Percentiles rank a stretch among this genome's conserved stretches.
These are phyloP conservation scores for Barypeithes pellucidus DNA, from an alignment of 2,888 invertebrate species.

Conservation along the genomic window DNA sequence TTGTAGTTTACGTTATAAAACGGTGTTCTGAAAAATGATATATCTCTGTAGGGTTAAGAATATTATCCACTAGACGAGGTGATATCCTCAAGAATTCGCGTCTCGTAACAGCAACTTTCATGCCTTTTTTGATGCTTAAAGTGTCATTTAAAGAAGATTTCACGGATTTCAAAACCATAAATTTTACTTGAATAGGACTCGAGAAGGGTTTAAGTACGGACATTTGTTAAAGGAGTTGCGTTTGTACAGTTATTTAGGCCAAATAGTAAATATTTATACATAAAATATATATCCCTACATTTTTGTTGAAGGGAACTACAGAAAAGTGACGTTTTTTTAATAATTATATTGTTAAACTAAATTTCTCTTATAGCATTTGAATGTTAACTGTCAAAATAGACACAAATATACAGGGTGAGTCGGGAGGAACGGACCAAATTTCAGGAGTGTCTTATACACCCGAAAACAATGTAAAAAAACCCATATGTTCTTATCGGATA, in stretches of 20 bases:
- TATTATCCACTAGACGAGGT: slow-evolving; percentile 6
- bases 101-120: slow-evolving; percentile 23
- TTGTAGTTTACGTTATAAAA: not conserved
- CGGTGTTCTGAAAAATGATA: slow-evolving; percentile 5
- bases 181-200: slow-evolving; percentile 30
- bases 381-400: too few relatives aligned
- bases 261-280: slow-evolving; percentile 9
- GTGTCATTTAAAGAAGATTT: slow-evolving; percentile 15
- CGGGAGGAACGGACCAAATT: too few relatives aligned
- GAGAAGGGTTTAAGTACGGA: slow-evolving; percentile 32
- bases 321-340: too few relatives aligned
- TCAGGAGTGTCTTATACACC: too few relatives aligned
- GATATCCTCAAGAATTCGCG: slow-evolving; percentile 20
- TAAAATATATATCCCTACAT: too few relatives aligned
- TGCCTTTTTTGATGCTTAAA: slow-evolving; percentile 31
- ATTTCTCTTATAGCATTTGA: too few relatives aligned
- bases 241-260: slow-evolving; percentile 7
- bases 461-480: too few relatives aligned
- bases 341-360: too few relatives aligned
- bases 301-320: too few relatives aligned
- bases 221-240: slow-evolving; percentile 1
- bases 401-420: too few relatives aligned
- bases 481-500: too few relatives aligned
- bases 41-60: slow-evolving; percentile 20
- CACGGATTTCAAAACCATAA: slow-evolving; percentile 34